phyloP scores from a whole-genome alignment of 2,113 vertebrate genomes.

The Burhinus bistriatus region DNA sequence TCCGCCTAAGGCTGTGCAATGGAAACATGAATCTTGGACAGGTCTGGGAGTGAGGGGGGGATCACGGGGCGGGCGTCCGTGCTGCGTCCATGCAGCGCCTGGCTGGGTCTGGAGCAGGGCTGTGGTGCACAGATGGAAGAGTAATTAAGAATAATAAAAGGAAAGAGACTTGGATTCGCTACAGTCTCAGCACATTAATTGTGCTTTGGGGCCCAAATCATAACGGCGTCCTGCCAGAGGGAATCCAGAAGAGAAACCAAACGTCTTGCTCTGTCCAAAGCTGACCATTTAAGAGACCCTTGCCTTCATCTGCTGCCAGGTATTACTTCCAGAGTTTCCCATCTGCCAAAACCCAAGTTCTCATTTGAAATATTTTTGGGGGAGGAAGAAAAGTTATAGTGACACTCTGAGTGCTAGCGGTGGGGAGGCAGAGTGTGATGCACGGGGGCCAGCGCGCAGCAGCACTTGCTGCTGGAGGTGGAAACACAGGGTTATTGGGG shows the following conservation, averaged over 20 bases:
- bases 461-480: background rate
- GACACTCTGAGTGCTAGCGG: rapidly evolving
- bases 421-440: background rate
- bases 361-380: conserved; percentile 2
- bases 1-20: background rate
- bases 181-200: conserved; percentile 65
- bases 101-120: conserved; percentile 19
- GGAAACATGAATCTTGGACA: background rate
- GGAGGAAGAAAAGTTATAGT: background rate
- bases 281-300: conserved; percentile 66
- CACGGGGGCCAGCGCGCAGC: background rate
- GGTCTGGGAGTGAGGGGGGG: background rate
- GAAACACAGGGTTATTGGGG: background rate
- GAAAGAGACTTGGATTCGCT: conserved; percentile 62
- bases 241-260: conserved; percentile 59
- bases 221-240: conserved; percentile 55
- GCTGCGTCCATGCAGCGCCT: background rate
- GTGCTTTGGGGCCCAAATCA: conserved; percentile 61
- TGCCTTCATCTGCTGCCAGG: conserved; percentile 62
- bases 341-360: conserved; percentile 29
- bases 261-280: conserved; percentile 32
- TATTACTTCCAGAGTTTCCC: conserved; percentile 35
- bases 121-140: conserved; percentile 57
- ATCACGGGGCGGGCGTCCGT: rapidly evolving
- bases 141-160: conserved; percentile 71